Conservation (phyloP, 1,140 invertebrate genomes). For the Lutraria rhynchaena region DNA sequence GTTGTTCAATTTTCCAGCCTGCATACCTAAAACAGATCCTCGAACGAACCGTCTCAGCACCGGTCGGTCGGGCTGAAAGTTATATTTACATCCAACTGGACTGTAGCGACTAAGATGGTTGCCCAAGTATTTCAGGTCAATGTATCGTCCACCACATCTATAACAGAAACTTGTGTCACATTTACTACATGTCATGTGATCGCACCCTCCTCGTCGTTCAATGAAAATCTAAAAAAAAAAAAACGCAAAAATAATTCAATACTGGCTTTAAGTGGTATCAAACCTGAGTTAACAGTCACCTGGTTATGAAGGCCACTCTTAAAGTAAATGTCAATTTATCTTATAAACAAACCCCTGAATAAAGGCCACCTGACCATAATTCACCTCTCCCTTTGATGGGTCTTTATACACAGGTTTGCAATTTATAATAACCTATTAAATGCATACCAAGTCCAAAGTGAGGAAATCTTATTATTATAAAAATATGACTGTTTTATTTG, state of each 20-base stretch:
- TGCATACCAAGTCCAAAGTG: too few relatives aligned
- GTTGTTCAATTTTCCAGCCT: too few relatives aligned
- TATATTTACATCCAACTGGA: slow-evolving; percentile 82
- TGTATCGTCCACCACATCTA: slow-evolving; percentile 81
- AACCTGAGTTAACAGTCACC: too few relatives aligned
- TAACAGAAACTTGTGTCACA: slow-evolving; percentile 83
- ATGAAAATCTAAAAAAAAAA: slow-evolving; percentile 80
- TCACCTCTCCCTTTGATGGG: too few relatives aligned
- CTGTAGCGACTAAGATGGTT: slow-evolving; percentile 82
- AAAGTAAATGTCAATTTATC: too few relatives aligned
- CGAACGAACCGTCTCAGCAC: slow-evolving; percentile 79
- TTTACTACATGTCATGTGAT: slow-evolving; percentile 82
- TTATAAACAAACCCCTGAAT: too few relatives aligned
- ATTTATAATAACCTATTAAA: too few relatives aligned
- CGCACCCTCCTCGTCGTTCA: slow-evolving; percentile 82
- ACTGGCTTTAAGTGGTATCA: not conserved
- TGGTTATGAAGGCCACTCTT: not conserved
- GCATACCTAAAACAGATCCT: slow-evolving; percentile 81
- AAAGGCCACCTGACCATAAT: too few relatives aligned
- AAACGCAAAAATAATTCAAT: slow-evolving; percentile 4
- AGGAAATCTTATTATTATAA: too few relatives aligned
- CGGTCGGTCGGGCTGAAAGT: slow-evolving; percentile 80
- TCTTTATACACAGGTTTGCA: too few relatives aligned
- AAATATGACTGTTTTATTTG: too few relatives aligned
- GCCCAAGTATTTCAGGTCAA: slow-evolving; percentile 81